These are phyloP conservation scores for Ormyrus rosae DNA, from an alignment of 2,888 invertebrate species.

Conservation along the genomic window DNA sequence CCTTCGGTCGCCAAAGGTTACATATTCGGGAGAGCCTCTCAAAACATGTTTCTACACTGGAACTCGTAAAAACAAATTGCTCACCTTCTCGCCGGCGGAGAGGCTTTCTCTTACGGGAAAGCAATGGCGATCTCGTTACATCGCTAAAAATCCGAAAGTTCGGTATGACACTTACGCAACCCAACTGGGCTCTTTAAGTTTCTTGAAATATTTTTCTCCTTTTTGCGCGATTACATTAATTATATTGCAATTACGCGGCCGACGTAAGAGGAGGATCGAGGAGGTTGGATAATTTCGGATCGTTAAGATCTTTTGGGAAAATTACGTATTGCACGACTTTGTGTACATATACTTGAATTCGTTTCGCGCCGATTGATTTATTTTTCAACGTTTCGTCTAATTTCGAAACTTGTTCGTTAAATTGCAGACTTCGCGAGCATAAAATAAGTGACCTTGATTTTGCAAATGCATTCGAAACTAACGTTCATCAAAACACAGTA, in stretches of 20 bases:
- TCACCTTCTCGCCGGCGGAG: conserved; percentile 21
- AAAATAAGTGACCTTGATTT: no score
- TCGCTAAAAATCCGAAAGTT: conserved; percentile 49
- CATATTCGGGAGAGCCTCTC: conserved; percentile 5
- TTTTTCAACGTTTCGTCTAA: no score
- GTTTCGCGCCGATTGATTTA: no score
- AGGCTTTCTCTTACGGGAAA: conserved; percentile 43
- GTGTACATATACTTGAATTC: no score
- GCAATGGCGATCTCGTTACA: conserved; percentile 35
- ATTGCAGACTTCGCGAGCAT: no score
- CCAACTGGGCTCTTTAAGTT: conserved; percentile 12
- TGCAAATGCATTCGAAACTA: no score
- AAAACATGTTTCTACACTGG: conserved; percentile 31
- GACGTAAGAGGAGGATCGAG: no score
- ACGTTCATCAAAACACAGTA: no score
- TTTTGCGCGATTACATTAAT: conserved; percentile 19
- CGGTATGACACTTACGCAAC: conserved; percentile 11
- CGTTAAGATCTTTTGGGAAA: no score
- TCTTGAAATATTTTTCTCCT: conserved; percentile 25
- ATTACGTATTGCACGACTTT: no score
- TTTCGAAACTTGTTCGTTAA: no score
- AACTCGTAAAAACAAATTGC: conserved; percentile 48
- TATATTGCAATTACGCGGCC: background rate
- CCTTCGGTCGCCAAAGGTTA: conserved; percentile 27
- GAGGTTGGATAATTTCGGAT: no score